Evolutionary conservation across 2,797 vertebrate species (phyloP), one percentile per base, ranked within the genome.

Genomic region (Siniperca obscura): DNA sequence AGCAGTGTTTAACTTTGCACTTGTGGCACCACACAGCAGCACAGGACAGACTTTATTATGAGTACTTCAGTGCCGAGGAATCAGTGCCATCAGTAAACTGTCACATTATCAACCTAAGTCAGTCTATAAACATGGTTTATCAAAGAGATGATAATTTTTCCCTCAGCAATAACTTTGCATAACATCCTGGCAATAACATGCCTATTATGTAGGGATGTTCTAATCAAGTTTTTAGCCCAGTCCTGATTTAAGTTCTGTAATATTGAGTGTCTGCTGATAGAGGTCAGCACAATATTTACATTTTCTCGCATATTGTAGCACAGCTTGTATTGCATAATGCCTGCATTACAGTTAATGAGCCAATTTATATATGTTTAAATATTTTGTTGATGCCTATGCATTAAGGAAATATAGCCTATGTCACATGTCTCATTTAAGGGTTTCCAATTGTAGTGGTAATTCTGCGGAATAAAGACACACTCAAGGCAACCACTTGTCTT

Each of bases 251-350:
- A 42, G 13, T 50, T 17, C 19, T 56, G 78, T 82, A 36, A 86
- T 72, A 53, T 44, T 36, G 22, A 57, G 34, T 12, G 13, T 46
- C 17, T 55, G 34, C 25, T 53, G 19, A 46, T 50, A 53, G 50
- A 82, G 64, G 72, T 55, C 74, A 76, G 21, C 38, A 12, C 25
- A 70, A 59, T 80, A 53, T 81, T 88, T 78, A 46, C 44, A 46
- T 50, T 16, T 72, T 7, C 7, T 57, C 66, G 57, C 5, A 1
- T 46, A 48, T 52, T 34, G n/a, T 48, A 34, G 53, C n/a, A 38
- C 38, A 50, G 44, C 70, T 53, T 50, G 40, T 57, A 40, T 65
- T 65, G 53, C 25, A 67, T 52, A 17, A 73, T 36, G 12, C 10
- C n/a, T 27, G 22, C n/a, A 65, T 46, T 44, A 68, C 74, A 76